Conservation (phyloP, 2,797 vertebrate genomes). For the Sebastes jordani region DNA sequence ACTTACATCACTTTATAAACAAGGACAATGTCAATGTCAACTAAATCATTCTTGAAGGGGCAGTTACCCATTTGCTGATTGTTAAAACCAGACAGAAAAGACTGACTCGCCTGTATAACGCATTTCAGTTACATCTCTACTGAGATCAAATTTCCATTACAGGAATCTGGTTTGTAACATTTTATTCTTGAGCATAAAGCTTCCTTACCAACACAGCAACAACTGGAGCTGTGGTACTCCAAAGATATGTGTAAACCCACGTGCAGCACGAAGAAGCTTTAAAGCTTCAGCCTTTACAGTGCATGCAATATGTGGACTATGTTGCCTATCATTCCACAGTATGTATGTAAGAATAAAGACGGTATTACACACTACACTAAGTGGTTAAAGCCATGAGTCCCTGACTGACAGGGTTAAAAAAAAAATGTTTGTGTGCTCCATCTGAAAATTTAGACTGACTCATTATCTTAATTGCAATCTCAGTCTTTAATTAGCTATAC, state of each 20-base stretch:
- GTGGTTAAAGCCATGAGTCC: constrained; percentile 15
- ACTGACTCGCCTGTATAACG: background rate
- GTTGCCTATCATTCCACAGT: background rate
- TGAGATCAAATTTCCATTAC: background rate
- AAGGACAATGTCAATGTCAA: background rate
- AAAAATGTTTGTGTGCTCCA: constrained; percentile 52
- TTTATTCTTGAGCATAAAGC: background rate
- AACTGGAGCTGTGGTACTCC: background rate
- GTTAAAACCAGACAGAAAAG: background rate
- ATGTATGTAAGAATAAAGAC: background rate
- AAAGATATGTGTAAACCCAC: background rate
- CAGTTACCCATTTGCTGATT: background rate
- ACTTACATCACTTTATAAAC: background rate
- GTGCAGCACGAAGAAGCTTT: background rate
- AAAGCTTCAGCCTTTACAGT: background rate
- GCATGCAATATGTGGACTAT: background rate
- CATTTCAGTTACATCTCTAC: background rate
- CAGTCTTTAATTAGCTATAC: constrained; percentile 76
- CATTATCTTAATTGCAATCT: constrained; percentile 82
- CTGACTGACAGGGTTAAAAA: constrained; percentile 55
- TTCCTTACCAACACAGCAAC: background rate
- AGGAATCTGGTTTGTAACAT: background rate
- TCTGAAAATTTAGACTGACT: constrained; percentile 63
- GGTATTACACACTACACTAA: background rate
- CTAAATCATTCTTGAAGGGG: background rate